Conservation (phyloP, 2,888 invertebrate genomes). For the Neoascia interrupta region DNA sequence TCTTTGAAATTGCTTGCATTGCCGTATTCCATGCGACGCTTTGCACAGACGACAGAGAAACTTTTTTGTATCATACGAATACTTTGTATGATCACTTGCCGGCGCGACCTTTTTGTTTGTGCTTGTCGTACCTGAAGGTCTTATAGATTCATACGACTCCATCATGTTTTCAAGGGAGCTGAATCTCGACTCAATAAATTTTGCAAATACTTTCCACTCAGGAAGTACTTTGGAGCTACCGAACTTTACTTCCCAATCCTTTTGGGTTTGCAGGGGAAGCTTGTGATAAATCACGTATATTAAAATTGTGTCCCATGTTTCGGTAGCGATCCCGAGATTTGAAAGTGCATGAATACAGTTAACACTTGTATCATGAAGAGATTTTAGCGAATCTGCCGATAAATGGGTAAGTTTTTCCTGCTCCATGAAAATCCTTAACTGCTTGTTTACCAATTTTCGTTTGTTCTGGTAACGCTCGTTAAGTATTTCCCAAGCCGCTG, state of each 20-base stretch:
- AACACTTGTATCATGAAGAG: constrained; percentile 12
- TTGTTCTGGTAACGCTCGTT: constrained; percentile 4
- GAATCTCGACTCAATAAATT: background rate
- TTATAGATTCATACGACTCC: no score
- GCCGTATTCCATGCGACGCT: no score
- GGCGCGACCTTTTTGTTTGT: no score
- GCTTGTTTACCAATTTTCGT: constrained; percentile 10
- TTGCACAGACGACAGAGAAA: no score
- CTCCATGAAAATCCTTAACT: constrained; percentile 13
- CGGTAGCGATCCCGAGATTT: background rate
- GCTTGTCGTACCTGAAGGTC: no score
- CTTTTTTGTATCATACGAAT: no score
- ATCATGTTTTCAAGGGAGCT: background rate
- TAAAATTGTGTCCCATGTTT: background rate
- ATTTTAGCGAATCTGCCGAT: background rate
- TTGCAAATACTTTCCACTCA: background rate
- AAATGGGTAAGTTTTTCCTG: constrained; percentile 1
- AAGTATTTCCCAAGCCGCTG: background rate
- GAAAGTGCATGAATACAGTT: constrained; percentile 13
- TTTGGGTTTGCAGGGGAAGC: background rate
- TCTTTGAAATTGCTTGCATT: no score
- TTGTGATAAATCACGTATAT: constrained; percentile 3
- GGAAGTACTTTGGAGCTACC: background rate
- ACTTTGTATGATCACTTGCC: no score
- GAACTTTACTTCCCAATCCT: background rate